A percentile compares a stretch with the other conserved stretches of the same genome.
phyloP scores from a whole-genome alignment of 2,797 vertebrate genomes.

The Propithecus deckenii region DNA sequence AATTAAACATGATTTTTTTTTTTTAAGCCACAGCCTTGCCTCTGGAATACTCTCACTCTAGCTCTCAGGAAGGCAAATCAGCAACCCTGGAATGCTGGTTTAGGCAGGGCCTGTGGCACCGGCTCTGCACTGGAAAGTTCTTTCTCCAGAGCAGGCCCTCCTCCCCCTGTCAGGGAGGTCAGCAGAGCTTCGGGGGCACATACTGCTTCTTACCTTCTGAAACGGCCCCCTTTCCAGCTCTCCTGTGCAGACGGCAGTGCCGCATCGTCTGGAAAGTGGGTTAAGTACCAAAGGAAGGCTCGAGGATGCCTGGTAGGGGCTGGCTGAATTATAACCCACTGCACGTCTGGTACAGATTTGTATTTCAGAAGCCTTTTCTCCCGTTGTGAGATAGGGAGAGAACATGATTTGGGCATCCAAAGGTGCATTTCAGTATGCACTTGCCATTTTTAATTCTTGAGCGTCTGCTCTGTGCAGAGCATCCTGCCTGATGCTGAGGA shows the following conservation, averaged over 20 bases:
- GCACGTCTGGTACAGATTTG: neutral
- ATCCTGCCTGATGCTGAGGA: neutral
- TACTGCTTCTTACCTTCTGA: neutral
- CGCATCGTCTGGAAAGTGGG: slow-evolving; percentile 39
- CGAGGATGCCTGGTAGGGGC: neutral
- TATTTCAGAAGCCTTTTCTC: neutral
- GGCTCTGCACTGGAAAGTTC: neutral
- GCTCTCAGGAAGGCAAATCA: slow-evolving; percentile 28
- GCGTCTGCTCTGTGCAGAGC: neutral
- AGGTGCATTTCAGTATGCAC: neutral
- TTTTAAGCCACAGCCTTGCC: slow-evolving; percentile 62
- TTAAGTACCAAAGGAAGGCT: slow-evolving; percentile 39
- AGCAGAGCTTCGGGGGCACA: neutral
- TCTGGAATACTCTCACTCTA: slow-evolving; percentile 36
- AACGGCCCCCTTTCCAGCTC: neutral
- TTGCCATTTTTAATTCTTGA: accelerated
- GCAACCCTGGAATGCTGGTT: neutral
- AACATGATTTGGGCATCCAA: neutral
- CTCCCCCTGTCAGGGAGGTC: neutral
- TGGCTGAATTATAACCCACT: neutral
- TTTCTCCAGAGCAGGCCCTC: neutral
- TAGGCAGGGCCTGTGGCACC: neutral
- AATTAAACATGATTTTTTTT: slow-evolving; percentile 85
- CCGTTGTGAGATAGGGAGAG: neutral
- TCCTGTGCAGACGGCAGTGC: neutral